Base-by-base conservation (phyloP, 2,797 vertebrate genomes). In the Pseudopleuronectes americanus region DNA sequence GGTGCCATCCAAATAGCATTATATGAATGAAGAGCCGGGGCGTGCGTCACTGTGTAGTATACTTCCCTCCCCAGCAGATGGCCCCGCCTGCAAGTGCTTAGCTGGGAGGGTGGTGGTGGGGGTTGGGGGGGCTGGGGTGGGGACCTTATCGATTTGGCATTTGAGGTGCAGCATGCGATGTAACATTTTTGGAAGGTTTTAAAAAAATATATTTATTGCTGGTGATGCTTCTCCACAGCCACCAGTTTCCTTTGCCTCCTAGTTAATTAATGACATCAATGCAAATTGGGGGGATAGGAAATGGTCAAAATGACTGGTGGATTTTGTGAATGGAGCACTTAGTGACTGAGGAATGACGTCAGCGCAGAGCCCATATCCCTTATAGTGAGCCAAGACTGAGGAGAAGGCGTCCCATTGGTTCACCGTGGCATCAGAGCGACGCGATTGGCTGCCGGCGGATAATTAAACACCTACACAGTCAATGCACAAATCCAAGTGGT, bases 381-480 rank as follows among this genome's bases (percentile, higher is more conserved):
- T 89, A 83, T 77, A 75, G 81, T 81, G 80, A 87, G 81, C 74
- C 92, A 90, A 84, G 87, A 81, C 76, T 38, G 70, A 68, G 79
- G 68, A 86, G 69, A 78, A 38, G 78, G 77, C 59, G 6, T 84
- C 83, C 74, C 82, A 92, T 93, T 94, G 94, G 92, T 84, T 79
- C 23, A 24, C 51, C 60, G 53, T 74, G 58, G 79, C 89, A 88
- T 84, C 87, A 74, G 85, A 76, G 75, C 61, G 4, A 67, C 64
- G 51, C 19, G 84, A 95, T 96, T 97, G 96, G 96, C 85, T 87
- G 90, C 83, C n/a, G 54, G 72, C 57, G 62, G 74, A 90, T 94
- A 89, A 93, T 93, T 94, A 91, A 94, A 93, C 95, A 94, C 95
- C 95, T 95, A 94, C 95, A 95, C 95, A 93, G 91, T 93, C 90